Conservation (phyloP, 2,888 invertebrate genomes). For the Anthrax anthrax region DNA sequence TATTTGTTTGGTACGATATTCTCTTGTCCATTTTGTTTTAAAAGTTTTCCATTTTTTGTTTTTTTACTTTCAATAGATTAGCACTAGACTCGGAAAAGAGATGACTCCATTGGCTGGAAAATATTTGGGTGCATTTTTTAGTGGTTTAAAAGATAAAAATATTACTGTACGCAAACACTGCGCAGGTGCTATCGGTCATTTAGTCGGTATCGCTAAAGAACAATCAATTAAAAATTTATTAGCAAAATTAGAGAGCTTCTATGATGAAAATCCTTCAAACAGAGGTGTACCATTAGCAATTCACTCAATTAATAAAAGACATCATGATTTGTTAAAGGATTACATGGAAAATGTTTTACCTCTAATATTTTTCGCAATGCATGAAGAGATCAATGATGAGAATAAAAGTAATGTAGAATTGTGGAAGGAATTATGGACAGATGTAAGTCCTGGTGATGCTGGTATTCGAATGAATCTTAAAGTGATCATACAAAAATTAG, state of each 20-base stretch:
- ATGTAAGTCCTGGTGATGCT: constrained; percentile 76
- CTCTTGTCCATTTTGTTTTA: constrained; percentile 12
- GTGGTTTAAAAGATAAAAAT: constrained; percentile 73
- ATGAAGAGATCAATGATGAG: constrained; percentile 55
- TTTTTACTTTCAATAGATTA: constrained; percentile 18
- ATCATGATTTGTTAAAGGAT: constrained; percentile 66
- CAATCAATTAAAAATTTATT: constrained; percentile 44
- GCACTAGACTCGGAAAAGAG: constrained; percentile 38
- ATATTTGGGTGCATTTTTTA: constrained; percentile 41
- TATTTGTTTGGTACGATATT: constrained; percentile 46
- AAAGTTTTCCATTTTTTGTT: constrained; percentile 1
- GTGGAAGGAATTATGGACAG: constrained; percentile 82
- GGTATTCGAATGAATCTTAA: constrained; percentile 64
- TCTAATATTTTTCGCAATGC: constrained; percentile 81
- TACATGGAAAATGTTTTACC: constrained; percentile 64
- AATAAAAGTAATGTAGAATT: constrained; percentile 48
- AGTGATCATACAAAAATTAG: constrained; percentile 54
- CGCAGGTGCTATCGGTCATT: constrained; percentile 69
- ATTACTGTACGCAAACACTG: constrained; percentile 69
- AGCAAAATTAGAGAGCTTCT: constrained; percentile 40
- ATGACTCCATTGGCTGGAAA: constrained; percentile 44
- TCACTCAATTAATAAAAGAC: constrained; percentile 67
- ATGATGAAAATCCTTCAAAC: constrained; percentile 57
- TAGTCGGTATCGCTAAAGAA: constrained; percentile 64
- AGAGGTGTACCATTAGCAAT: constrained; percentile 61